These are phyloP conservation scores for Athalia rosae DNA, from an alignment of 2,888 invertebrate species.

Conservation along the genomic window DNA sequence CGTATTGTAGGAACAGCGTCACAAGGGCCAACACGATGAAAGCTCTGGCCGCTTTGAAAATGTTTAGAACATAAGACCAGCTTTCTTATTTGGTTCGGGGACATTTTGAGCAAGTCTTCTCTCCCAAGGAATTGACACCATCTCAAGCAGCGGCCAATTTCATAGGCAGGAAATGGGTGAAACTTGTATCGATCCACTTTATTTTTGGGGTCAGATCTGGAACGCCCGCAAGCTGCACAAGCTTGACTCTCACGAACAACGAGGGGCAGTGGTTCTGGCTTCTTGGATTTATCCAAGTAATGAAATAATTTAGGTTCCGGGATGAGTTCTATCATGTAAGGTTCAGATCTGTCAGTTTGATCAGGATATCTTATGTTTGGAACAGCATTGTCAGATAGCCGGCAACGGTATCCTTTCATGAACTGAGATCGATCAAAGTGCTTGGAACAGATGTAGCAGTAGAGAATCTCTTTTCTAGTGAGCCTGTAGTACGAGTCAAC, in stretches of 20 bases:
- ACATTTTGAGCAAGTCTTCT: constrained; percentile 71
- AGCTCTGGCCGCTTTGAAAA: constrained; percentile 68
- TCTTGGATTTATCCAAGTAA: constrained; percentile 57
- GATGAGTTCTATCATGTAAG: constrained; percentile 53
- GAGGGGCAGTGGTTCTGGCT: constrained; percentile 61
- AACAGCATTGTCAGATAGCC: constrained; percentile 66
- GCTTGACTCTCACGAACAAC: constrained; percentile 68
- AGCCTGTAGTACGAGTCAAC: constrained; percentile 70
- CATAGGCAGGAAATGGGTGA: constrained; percentile 71
- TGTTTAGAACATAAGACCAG: constrained; percentile 70
- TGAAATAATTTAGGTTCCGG: constrained; percentile 55
- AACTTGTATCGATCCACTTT: constrained; percentile 69
- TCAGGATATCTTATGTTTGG: constrained; percentile 65
- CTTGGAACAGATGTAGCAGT: constrained; percentile 70
- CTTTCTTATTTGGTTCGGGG: constrained; percentile 71
- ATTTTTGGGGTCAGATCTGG: constrained; percentile 66
- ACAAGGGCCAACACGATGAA: constrained; percentile 68
- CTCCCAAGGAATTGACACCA: constrained; percentile 71
- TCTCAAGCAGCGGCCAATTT: constrained; percentile 69
- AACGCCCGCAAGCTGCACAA: constrained; percentile 70
- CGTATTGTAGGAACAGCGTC: constrained; percentile 70
- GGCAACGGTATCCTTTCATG: constrained; percentile 61
- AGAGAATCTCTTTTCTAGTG: constrained; percentile 70
- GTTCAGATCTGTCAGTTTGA: constrained; percentile 51
- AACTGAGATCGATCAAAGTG: constrained; percentile 69